Evolutionary conservation across 2,888 invertebrate species (phyloP).

Genomic region (Limnephilus marmoratus): DNA sequence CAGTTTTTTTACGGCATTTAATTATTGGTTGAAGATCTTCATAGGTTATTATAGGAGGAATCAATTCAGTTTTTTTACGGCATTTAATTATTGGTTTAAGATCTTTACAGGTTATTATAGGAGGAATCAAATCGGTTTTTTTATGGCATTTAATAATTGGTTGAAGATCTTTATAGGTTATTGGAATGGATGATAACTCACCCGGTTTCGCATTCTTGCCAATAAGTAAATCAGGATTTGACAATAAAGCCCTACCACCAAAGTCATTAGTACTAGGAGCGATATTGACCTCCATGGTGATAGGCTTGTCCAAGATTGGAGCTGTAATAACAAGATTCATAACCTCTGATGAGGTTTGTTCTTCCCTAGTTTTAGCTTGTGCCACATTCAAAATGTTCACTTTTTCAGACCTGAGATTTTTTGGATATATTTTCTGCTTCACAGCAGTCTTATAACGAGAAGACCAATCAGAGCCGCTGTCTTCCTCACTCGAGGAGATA

Average conservation of each 20-base stretch:
- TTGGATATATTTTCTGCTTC: neutral
- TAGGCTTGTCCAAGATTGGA: neutral
- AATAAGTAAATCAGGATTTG: neutral
- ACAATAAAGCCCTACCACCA: neutral
- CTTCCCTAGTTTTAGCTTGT: neutral
- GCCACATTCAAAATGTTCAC: neutral
- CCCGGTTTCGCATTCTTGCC: neutral
- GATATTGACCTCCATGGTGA: neutral
- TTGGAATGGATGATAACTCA: neutral
- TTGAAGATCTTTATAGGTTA: neutral
- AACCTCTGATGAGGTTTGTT: neutral
- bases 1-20: neutral
- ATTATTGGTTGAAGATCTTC: neutral
- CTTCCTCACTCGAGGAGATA: neutral
- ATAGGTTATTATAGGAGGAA: neutral
- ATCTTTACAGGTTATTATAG: no score
- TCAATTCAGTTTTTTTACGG: neutral
- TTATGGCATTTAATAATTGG: neutral
- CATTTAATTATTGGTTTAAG: no score
- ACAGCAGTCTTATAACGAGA: neutral
- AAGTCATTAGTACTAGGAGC: neutral
- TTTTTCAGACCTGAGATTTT: neutral
- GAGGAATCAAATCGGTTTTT: neutral
- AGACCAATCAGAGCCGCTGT: constrained; percentile 31
- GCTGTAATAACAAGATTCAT: neutral